Base-by-base conservation (phyloP, 23 tunicate genomes). In the Ascidia mentula region DNA sequence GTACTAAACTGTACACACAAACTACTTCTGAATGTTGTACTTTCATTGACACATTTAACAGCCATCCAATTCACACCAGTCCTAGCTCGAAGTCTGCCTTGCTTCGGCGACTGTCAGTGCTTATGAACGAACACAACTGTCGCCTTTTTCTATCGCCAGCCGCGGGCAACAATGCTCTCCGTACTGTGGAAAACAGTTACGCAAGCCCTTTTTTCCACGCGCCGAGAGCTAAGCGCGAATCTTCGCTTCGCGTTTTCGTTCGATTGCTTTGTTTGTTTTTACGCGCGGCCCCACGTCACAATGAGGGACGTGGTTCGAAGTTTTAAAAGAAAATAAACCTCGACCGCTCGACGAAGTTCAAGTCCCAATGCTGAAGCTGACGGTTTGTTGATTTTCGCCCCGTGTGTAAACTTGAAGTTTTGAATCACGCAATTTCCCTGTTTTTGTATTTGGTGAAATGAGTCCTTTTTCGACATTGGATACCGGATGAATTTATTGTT, bases 311-410 rank as follows among this genome's bases (percentile, higher is more conserved):
- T 9, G 24, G 65, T 53, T 53, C 65, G 13, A 53, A 53, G 4
- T 53, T 53, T 53, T 53, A 9, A 53, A 53, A 53, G 65, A 53
- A 53, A 53, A 53, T 53, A 53, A 53, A 53, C 65, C 65, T 53
- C 65, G 13, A 53, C 24, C 12, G 65, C 1, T 53, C 65, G 65
- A 53, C 24, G 13, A 53, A 53, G 13, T 53, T 53, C 65, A 53
- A 53, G 65, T 53, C 24, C 13, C 22, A 53, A 9, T 20, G n/a
- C n/a, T n/a, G n/a, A n/a, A n/a, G n/a, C n/a, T n/a, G n/a, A n/a
- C n/a, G n/a, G n/a, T n/a, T n/a, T n/a, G n/a, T n/a, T n/a, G n/a
- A n/a, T n/a, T n/a, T n/a, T n/a, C n/a, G n/a, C n/a, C n/a, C n/a
- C n/a, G n/a, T n/a, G n/a, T n/a, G n/a, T n/a, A n/a, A n/a, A n/a